Evolutionary conservation across 2,888 invertebrate species (phyloP).

Genomic region (Agrochola circellaris): DNA sequence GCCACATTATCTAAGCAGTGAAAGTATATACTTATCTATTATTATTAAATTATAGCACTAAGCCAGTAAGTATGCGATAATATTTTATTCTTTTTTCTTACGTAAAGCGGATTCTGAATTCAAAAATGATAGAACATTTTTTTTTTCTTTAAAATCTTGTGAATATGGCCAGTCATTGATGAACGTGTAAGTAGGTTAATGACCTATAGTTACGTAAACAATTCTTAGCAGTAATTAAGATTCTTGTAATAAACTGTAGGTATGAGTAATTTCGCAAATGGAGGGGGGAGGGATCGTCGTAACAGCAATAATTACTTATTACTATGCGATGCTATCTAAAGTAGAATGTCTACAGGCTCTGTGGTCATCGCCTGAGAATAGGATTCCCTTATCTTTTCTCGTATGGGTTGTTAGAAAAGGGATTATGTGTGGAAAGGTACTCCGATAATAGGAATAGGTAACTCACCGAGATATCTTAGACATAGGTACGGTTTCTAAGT

Average conservation of each 20-base stretch:
- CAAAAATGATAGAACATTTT: conserved; percentile 26
- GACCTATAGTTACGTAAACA: conserved; percentile 44
- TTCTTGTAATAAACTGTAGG: conserved; percentile 35
- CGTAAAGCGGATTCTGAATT: conserved; percentile 43
- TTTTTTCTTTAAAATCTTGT: conserved; percentile 41
- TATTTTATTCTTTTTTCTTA: conserved; percentile 50
- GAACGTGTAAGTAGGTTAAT: conserved; percentile 53
- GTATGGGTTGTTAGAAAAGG: conserved; percentile 49
- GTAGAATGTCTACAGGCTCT: conserved; percentile 18
- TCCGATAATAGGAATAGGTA: conserved; percentile 52
- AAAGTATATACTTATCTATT: conserved; percentile 59
- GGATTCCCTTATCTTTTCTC: conserved; percentile 45
- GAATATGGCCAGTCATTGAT: conserved; percentile 38
- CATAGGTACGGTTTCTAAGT: conserved; percentile 32
- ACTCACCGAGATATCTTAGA: conserved; percentile 48
- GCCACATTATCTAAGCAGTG: conserved; percentile 56
- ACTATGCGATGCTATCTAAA: conserved; percentile 35
- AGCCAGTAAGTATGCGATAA: conserved; percentile 29
- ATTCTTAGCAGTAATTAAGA: conserved; percentile 41
- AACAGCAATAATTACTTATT: conserved; percentile 46
- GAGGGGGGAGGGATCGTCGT: conserved; percentile 22
- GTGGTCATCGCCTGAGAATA: conserved; percentile 22
- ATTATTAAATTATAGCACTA: conserved; percentile 56
- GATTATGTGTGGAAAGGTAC: conserved; percentile 40
- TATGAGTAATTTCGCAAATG: conserved; percentile 39